These are phyloP conservation scores for Danaus chrysippus DNA, from an alignment of 2,888 invertebrate genomes.

Conservation along the genomic window DNA sequence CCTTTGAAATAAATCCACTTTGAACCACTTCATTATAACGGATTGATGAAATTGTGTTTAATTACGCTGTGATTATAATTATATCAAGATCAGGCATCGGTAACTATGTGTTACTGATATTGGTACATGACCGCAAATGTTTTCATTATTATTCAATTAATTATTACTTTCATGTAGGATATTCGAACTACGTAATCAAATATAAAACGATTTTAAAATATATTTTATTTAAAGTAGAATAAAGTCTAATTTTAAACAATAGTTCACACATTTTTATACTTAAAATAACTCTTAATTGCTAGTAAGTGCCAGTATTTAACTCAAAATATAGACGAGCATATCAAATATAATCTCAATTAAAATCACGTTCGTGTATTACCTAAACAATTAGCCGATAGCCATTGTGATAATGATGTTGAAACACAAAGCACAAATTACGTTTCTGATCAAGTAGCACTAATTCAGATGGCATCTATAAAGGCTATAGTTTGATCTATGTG, in stretches of 20 bases:
- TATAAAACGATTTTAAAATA: no score
- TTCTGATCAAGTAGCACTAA: slow-evolving; percentile 22
- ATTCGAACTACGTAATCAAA: no score
- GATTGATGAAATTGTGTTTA: slow-evolving; percentile 41
- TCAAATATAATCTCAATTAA: no score
- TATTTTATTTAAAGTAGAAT: no score
- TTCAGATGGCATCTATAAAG: slow-evolving; percentile 15
- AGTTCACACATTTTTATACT: no score
- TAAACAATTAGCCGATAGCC: no score
- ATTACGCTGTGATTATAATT: slow-evolving; percentile 40
- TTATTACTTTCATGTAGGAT: no score
- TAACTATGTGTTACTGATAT: slow-evolving; percentile 9
- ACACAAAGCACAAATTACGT: slow-evolving; percentile 17
- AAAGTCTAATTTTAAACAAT: no score
- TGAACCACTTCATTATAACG: slow-evolving; percentile 55
- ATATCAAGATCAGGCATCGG: slow-evolving; percentile 25
- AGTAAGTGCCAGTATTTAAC: no score
- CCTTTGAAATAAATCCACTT: slow-evolving; percentile 58
- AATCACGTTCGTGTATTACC: no score
- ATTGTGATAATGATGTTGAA: slow-evolving; percentile 15
- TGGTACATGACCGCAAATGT: neutral
- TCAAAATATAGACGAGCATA: no score
- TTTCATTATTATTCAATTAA: neutral
- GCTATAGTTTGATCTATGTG: slow-evolving; percentile 9
- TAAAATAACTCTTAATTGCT: no score